These are phyloP conservation scores for Pectinophora gossypiella DNA, from an alignment of 1,140 invertebrate genomes.

Conservation along the genomic window DNA sequence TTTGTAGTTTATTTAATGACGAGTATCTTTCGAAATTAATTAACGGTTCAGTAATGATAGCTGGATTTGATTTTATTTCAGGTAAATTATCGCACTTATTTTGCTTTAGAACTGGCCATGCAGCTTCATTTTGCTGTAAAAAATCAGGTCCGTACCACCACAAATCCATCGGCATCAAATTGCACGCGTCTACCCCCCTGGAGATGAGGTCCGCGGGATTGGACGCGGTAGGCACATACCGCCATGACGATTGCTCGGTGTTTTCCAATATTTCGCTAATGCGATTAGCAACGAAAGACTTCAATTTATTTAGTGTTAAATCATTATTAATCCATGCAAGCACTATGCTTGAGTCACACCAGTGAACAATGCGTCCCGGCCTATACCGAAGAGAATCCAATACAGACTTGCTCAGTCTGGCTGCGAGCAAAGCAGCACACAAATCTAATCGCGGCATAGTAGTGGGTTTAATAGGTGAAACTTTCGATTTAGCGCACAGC, in stretches of 20 bases:
- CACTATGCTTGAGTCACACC: conserved; percentile 26
- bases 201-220: conserved; percentile 2
- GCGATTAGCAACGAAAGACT: conserved; percentile 19
- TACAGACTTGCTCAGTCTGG: conserved; percentile 15
- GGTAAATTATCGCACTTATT: neutral
- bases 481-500: conserved; percentile 23
- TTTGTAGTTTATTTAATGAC: neutral
- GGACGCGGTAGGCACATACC: neutral
- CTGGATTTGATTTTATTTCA: neutral
- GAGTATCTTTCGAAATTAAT: conserved; percentile 1
- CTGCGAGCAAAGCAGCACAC: conserved; percentile 6
- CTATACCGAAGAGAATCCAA: conserved; percentile 14
- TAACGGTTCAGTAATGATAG: neutral
- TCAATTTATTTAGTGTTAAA: conserved; percentile 6
- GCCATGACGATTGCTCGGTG: neutral
- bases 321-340: conserved; percentile 12
- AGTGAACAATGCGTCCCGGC: conserved; percentile 9
- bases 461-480: conserved; percentile 15
- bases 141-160: neutral
- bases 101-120: neutral
- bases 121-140: neutral
- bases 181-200: neutral
- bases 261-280: conserved; percentile 9
- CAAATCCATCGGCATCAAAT: neutral
- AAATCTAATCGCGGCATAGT: conserved; percentile 21